These are phyloP conservation scores for Florisuga fusca DNA, from an alignment of 2,797 vertebrate species.

Conservation along the genomic window DNA sequence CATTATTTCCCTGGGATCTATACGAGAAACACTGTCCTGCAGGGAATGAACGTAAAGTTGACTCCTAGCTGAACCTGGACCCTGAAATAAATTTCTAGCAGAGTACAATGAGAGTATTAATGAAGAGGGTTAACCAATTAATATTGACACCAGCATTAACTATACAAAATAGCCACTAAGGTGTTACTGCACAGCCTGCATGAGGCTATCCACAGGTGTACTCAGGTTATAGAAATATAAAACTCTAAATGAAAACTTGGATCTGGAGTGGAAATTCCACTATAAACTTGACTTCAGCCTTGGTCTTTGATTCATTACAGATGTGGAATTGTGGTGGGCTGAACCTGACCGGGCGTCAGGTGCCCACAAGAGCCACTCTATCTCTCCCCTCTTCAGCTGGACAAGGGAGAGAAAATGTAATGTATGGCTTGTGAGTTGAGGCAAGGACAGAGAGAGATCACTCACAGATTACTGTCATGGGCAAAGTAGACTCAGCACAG, in stretches of 20 bases:
- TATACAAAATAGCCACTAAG: background rate
- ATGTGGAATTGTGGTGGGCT: background rate
- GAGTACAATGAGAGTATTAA: background rate
- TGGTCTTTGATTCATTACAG: background rate
- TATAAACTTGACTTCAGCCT: background rate
- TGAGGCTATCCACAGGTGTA: background rate
- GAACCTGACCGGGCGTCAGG: no score
- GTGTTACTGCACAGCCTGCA: background rate
- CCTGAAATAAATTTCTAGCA: background rate
- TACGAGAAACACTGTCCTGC: background rate
- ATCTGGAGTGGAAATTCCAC: background rate
- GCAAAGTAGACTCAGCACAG: no score
- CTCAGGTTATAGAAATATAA: background rate
- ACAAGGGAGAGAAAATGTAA: no score
- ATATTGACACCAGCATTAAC: background rate
- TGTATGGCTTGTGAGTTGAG: no score
- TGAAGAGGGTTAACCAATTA: background rate
- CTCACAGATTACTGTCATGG: no score
- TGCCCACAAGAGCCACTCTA: no score
- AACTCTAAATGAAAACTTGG: background rate
- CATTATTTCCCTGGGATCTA: background rate
- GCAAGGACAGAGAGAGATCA: no score
- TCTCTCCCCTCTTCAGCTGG: no score
- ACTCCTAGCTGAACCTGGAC: background rate
- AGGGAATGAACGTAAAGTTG: background rate